A percentile compares a stretch with the other conserved stretches of the same genome.
phyloP scores from a whole-genome alignment of 2,888 invertebrate species.

The Agonopterix arenella region DNA sequence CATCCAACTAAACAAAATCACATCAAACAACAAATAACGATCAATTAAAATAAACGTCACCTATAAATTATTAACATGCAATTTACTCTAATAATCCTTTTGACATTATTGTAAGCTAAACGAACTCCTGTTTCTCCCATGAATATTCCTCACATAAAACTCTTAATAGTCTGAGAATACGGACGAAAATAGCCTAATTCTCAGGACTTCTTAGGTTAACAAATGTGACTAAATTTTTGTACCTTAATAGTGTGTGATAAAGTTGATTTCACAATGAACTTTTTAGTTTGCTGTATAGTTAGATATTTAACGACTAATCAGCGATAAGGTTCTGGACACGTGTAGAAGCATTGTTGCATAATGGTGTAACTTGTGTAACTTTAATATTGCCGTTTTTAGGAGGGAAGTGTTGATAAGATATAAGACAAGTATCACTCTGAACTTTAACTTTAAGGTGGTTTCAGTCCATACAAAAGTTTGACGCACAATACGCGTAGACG shows the following conservation, averaged over 20 bases:
- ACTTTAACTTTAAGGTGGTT: too few relatives aligned
- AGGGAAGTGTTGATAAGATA: too few relatives aligned
- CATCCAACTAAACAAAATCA: slow-evolving; percentile 1
- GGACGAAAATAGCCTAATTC: too few relatives aligned
- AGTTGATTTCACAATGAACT: not conserved
- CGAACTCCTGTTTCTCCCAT: not conserved
- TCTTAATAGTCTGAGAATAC: too few relatives aligned
- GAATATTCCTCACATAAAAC: too few relatives aligned
- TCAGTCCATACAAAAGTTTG: too few relatives aligned
- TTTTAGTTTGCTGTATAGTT: not conserved
- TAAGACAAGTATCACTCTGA: too few relatives aligned
- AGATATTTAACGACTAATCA: slow-evolving; percentile 33
- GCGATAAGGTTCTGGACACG: slow-evolving; percentile 56
- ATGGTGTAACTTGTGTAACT: slow-evolving; percentile 29
- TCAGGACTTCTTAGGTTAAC: too few relatives aligned
- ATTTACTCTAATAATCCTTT: slow-evolving; percentile 47
- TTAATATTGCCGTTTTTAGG: too few relatives aligned
- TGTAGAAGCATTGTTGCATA: slow-evolving; percentile 27
- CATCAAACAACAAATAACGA: slow-evolving; percentile 19
- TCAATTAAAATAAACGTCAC: slow-evolving; percentile 31
- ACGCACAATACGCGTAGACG: too few relatives aligned
- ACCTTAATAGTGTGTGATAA: too few relatives aligned
- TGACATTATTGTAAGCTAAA: slow-evolving; percentile 16
- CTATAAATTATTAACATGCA: slow-evolving; percentile 66
- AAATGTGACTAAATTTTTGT: too few relatives aligned